Evolutionary conservation across 2,113 vertebrate genomes (phyloP).

Genomic region (Casuarius casuarius): DNA sequence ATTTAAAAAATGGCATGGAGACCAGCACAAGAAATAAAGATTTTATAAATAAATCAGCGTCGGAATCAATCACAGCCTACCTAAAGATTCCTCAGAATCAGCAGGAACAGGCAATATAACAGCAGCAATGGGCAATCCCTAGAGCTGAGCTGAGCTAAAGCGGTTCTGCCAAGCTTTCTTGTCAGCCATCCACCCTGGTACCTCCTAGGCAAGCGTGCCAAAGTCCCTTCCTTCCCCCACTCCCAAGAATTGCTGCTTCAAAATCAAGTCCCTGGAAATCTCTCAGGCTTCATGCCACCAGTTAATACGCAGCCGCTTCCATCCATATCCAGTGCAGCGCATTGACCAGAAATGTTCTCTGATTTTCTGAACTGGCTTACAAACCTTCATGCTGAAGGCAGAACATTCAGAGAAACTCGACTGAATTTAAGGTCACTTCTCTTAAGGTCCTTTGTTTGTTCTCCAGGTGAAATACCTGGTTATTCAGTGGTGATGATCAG

Average conservation of each 20-base stretch:
- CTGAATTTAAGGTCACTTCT: not conserved
- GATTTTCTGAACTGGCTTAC: fast-evolving
- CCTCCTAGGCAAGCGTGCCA: fast-evolving
- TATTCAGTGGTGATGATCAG: no score
- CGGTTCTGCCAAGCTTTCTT: not conserved
- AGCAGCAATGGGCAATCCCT: not conserved
- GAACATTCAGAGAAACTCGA: not conserved
- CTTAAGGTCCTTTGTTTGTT: not conserved
- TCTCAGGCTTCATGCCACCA: not conserved
- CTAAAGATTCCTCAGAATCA: fast-evolving
- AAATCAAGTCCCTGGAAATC: not conserved
- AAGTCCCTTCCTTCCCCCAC: not conserved
- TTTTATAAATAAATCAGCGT: not conserved
- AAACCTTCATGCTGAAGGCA: not conserved
- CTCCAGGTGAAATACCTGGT: not conserved
- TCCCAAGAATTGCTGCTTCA: not conserved
- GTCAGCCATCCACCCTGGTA: not conserved
- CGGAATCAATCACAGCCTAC: conserved; percentile 11
- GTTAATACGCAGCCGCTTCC: not conserved
- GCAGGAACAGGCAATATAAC: not conserved
- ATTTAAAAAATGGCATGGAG: not conserved
- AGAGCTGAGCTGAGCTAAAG: fast-evolving
- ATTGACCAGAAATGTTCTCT: not conserved
- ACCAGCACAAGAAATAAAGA: not conserved
- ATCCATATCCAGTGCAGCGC: not conserved